Percentiles rank a stretch among this genome's conserved stretches.
Evolutionary conservation across 2,888 invertebrate genomes (phyloP).

Genomic region (Eulithis testata): DNA sequence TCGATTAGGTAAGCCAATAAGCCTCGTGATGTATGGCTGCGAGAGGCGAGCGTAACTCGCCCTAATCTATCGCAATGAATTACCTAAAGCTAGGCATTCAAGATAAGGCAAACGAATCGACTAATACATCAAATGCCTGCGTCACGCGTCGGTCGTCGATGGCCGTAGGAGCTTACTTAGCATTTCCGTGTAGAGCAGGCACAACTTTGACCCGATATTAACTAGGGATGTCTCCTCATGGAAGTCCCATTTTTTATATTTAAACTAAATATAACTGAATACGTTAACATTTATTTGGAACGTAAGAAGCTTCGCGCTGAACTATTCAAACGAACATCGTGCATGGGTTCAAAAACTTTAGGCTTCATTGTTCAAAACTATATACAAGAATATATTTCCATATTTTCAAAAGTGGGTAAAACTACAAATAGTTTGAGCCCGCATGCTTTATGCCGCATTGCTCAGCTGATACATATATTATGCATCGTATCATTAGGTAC

Average conservation of each 20-base stretch:
- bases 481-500: conserved; percentile 12
- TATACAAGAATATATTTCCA: too few relatives aligned
- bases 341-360: too few relatives aligned
- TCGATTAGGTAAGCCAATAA: conserved; percentile 24
- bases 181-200: not conserved
- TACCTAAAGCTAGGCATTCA: conserved; percentile 25
- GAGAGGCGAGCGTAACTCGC: conserved; percentile 12
- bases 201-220: too few relatives aligned
- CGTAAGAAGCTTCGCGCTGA: too few relatives aligned
- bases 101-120: conserved; percentile 28
- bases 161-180: not conserved
- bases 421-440: too few relatives aligned
- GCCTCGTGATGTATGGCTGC: conserved; percentile 16
- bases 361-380: too few relatives aligned
- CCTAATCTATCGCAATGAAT: conserved; percentile 25
- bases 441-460: not conserved
- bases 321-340: too few relatives aligned
- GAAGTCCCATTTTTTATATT: too few relatives aligned
- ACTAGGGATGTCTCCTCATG: too few relatives aligned
- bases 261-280: too few relatives aligned
- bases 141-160: not conserved
- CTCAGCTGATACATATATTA: not conserved
- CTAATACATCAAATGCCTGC: conserved; percentile 22
- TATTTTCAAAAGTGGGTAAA: too few relatives aligned
- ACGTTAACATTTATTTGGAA: too few relatives aligned